phyloP scores from a whole-genome alignment of 2,888 invertebrate genomes.

The Hemaris fuciformis region DNA sequence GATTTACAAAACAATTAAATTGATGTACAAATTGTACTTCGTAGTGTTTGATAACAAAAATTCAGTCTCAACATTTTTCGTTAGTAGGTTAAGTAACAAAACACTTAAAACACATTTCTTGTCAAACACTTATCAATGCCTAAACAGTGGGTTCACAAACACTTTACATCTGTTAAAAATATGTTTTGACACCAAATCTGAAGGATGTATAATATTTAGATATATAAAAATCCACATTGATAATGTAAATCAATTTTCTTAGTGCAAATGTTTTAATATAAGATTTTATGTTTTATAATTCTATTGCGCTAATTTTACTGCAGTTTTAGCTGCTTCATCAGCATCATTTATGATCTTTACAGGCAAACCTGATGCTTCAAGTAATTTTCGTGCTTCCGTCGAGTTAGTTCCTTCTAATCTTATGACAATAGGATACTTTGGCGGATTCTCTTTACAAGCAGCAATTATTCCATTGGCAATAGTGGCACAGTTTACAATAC shows the following conservation, averaged over 20 bases:
- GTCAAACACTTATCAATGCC: slow-evolving; percentile 14
- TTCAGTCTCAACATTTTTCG: slow-evolving; percentile 36
- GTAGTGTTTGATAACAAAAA: neutral
- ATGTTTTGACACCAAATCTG: neutral
- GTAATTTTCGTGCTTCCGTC: slow-evolving; percentile 88
- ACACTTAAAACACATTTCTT: slow-evolving; percentile 29
- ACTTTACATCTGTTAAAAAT: neutral
- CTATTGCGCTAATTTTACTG: slow-evolving; percentile 81
- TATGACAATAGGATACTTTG: slow-evolving; percentile 94
- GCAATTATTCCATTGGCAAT: slow-evolving; percentile 97
- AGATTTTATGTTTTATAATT: too few species aligned
- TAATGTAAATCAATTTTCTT: neutral
- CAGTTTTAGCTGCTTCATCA: slow-evolving; percentile 96
- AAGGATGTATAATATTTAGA: neutral
- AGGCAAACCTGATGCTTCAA: slow-evolving; percentile 91
- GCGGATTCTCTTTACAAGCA: slow-evolving; percentile 89
- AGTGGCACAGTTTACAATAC: slow-evolving; percentile 98
- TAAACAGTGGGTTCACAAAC: neutral
- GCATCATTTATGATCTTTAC: slow-evolving; percentile 92
- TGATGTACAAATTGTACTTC: neutral
- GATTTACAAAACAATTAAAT: slow-evolving; percentile 22
- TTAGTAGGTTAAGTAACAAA: slow-evolving; percentile 24
- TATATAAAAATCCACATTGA: neutral
- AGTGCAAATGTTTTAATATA: neutral
- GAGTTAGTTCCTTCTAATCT: slow-evolving; percentile 98